Evolutionary conservation across 1,140 invertebrate species (phyloP), one percentile per base, ranked within the genome.

Genomic region (Melanaphis sacchari): DNA sequence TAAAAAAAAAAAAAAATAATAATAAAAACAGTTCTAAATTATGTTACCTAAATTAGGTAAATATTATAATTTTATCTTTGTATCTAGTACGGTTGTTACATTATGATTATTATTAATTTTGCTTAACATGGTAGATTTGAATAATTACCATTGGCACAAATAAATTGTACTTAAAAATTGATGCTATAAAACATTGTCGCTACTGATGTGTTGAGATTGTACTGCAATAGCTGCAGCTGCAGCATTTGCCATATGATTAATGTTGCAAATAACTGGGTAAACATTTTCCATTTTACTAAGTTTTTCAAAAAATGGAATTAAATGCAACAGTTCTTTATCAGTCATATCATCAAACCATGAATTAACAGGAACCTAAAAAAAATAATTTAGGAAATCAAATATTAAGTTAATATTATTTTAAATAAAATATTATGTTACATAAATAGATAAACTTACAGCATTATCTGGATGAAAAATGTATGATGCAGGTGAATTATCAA

Each of bases 401-500:
- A 82, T 46, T 92, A n/a, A 36, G n/a, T 49, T 88, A 49, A 92
- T 43, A 36, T 76, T 43, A 4, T 46, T 49, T 49, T 52, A 36
- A 49, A 43, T 46, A 7, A 66, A 91, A 91, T 26, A 84, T 40
- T 36, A 88, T 49, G 1, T 9, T 36, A 15, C 15, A 41, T 43
- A 36, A 91, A 91, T 41, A 2, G n/a, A 41, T 43, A 91, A 90
- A 97, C 98, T 98, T 96, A 99, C 99, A 95, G 99, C 99, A 96
- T 99, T 99, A 95, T 99, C 98, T 95, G 99, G 99, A 97, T 99
- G 99, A 97, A 99, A 99, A 96, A 99, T 99, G 96, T 99, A 99
- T 94, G 98, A 99, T 94, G 99, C 99, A 94, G 99, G 99, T 94
- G 99, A 99, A 96, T 99, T 99, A 96, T 99, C 99, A 94, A 99